Evolutionary conservation across 2,797 vertebrate species (phyloP), one percentile per base, ranked within the genome.

Genomic region (Oreochromis mossambicus): DNA sequence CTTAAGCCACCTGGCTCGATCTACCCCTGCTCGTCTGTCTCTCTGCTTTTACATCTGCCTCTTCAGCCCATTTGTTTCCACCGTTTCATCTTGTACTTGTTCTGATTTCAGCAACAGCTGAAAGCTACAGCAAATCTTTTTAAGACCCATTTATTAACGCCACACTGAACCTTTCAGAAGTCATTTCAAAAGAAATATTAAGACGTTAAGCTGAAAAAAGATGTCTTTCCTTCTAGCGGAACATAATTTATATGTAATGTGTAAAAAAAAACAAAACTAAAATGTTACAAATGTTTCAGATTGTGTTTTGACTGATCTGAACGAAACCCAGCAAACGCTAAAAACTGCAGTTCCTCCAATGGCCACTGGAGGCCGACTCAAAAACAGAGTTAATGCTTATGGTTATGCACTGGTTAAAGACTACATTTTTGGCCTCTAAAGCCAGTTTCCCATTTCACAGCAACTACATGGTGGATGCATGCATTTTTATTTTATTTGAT

Each of bases 1-100:
- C 77, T 81, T 83, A 77, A 84, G 80, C 88, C 86, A 93, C 87
- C 88, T 93, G 91, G 50, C 76, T 75, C 73, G 83, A 19, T 82
- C 68, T 61, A 52, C 5, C 7, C 76, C 52, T 63, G 13, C 79
- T 7, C 61, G 43, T 75, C 4, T 80, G 8, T 82, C 75, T 51
- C 66, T 66, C 15, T 48, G 68, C 68, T 29, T 32, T 46, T 13
- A n/a, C 43, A 32, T 13, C 14, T 75, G 43, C 41, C 66, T 73
- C 41, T 73, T 86, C 86, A 46, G 66, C 51, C 21, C 0, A 12
- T 68, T 54, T 55, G 29, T 21, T 21, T 83, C 58, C 68, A 81
- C 81, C 24, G 41, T 82, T 78, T 83, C 55, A 79, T 32, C 1
- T 70, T 87, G 2, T 19, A 19, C 68, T 75, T 50, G 68, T 75